Conservation (phyloP, 30 jellyfish, hydroid and myxozoan genomes). For the Chironex yamaguchii region DNA sequence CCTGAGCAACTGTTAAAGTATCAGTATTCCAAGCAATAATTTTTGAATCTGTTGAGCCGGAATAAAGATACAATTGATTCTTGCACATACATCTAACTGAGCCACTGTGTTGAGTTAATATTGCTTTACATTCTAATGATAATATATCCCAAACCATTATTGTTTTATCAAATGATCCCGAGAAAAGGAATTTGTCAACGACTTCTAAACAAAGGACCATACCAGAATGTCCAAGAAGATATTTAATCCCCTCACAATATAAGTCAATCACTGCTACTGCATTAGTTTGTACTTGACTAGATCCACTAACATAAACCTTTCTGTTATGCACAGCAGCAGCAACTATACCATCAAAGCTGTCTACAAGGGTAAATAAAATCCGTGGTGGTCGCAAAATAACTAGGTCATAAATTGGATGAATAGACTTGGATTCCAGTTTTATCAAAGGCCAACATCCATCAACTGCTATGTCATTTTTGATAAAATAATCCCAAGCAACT, state of each 20-base stretch:
- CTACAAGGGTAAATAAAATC: slow-evolving; percentile 37
- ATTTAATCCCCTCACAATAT: slow-evolving; percentile 47
- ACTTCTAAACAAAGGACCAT: slow-evolving; percentile 71
- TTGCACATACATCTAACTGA: slow-evolving; percentile 78
- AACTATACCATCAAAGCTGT: slow-evolving; percentile 33
- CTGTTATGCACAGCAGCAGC: slow-evolving; percentile 43
- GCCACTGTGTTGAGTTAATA: slow-evolving; percentile 74
- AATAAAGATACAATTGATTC: slow-evolving; percentile 51
- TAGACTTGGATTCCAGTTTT: slow-evolving; percentile 49
- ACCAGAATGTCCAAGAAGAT: slow-evolving; percentile 83
- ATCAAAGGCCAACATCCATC: slow-evolving; percentile 67
- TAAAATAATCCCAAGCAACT: slow-evolving; percentile 68
- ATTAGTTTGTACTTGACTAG: slow-evolving; percentile 5
- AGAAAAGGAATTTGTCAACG: slow-evolving; percentile 45
- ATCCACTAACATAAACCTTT: slow-evolving; percentile 51
- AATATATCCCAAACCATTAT: slow-evolving; percentile 84
- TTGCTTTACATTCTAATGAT: slow-evolving; percentile 62
- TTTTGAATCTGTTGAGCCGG: slow-evolving; percentile 85
- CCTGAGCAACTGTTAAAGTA: slow-evolving; percentile 2
- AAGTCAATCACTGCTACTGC: slow-evolving; percentile 43
- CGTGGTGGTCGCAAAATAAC: slow-evolving; percentile 54
- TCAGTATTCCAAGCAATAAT: slow-evolving; percentile 67
- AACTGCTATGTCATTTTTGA: background rate
- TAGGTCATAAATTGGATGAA: slow-evolving; percentile 85
- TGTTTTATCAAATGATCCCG: slow-evolving; percentile 83